phyloP scores from a whole-genome alignment of 1,140 invertebrate species.

The Musca vetustissima region DNA sequence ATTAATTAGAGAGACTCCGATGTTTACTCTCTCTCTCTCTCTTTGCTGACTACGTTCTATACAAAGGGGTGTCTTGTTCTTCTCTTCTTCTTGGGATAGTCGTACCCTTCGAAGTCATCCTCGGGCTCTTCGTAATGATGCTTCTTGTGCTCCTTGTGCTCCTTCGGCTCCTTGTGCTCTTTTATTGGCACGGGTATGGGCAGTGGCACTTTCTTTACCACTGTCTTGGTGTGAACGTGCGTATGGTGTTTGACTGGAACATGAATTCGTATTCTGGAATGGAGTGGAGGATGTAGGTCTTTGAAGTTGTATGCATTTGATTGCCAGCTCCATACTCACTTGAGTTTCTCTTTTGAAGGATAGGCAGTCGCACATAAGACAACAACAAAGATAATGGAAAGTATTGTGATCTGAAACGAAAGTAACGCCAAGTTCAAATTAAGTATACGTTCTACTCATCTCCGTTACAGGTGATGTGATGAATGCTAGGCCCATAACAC shows the following conservation, averaged over 20 bases:
- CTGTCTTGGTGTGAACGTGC: constrained; percentile 53
- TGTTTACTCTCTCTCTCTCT: background rate
- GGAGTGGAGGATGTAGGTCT: background rate
- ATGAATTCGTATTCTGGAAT: constrained; percentile 50
- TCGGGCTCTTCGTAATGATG: constrained; percentile 47
- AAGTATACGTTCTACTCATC: too few relatives aligned
- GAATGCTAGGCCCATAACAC: too few relatives aligned
- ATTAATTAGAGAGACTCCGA: too few relatives aligned
- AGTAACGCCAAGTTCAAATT: constrained; percentile 15
- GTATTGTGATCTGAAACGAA: constrained; percentile 44
- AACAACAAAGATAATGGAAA: constrained; percentile 38
- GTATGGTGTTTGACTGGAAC: constrained; percentile 54
- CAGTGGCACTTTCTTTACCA: constrained; percentile 53
- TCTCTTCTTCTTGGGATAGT: constrained; percentile 53
- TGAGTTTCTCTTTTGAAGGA: constrained; percentile 53
- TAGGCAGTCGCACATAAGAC: constrained; percentile 46
- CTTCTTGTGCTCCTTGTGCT: constrained; percentile 34
- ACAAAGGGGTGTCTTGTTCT: constrained; percentile 52
- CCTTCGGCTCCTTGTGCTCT: constrained; percentile 45
- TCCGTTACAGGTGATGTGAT: too few relatives aligned
- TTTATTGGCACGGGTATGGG: constrained; percentile 52
- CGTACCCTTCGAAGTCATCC: constrained; percentile 52
- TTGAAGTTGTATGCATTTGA: background rate
- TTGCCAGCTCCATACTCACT: constrained; percentile 40
- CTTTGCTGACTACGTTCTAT: constrained; percentile 26